phyloP scores from a whole-genome alignment of 2,888 invertebrate species.

The Tipula vernalis region DNA sequence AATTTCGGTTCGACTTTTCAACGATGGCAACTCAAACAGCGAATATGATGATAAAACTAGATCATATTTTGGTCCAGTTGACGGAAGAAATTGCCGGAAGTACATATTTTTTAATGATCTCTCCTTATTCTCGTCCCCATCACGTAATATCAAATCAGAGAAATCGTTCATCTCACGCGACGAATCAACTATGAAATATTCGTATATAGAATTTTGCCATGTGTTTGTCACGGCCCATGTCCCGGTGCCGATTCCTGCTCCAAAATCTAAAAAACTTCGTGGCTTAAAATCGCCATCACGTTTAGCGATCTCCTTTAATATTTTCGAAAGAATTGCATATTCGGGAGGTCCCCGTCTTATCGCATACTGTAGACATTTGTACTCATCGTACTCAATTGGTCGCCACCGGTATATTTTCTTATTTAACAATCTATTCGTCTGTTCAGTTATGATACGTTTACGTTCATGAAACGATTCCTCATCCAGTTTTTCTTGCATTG shows the following conservation, averaged over 20 bases:
- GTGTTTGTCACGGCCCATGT: slow-evolving; percentile 67
- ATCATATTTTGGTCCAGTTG: slow-evolving; percentile 52
- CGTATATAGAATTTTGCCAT: slow-evolving; percentile 61
- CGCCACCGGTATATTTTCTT: slow-evolving; percentile 59
- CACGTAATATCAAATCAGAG: slow-evolving; percentile 54
- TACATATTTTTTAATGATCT: slow-evolving; percentile 48
- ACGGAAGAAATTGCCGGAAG: slow-evolving; percentile 72
- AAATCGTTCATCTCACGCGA: slow-evolving; percentile 74
- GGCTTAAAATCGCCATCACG: slow-evolving; percentile 59
- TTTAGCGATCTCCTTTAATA: slow-evolving; percentile 59
- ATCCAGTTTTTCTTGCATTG: slow-evolving; percentile 25
- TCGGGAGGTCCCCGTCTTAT: slow-evolving; percentile 58
- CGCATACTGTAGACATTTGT: slow-evolving; percentile 56
- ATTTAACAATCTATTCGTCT: slow-evolving; percentile 44
- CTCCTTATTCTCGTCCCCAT: slow-evolving; percentile 49
- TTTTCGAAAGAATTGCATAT: slow-evolving; percentile 54
- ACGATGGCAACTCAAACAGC: slow-evolving; percentile 63
- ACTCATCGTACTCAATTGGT: slow-evolving; percentile 52
- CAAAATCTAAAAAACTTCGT: slow-evolving; percentile 72
- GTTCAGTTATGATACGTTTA: slow-evolving; percentile 34
- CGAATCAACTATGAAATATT: slow-evolving; percentile 76
- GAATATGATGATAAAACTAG: slow-evolving; percentile 70
- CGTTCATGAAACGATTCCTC: slow-evolving; percentile 23
- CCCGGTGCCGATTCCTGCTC: slow-evolving; percentile 79
- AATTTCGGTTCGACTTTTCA: slow-evolving; percentile 50